Percentiles rank a stretch among this genome's conserved stretches.
Evolutionary conservation across 1,140 invertebrate genomes (phyloP).

Genomic region (Zaprionus taronus): DNA sequence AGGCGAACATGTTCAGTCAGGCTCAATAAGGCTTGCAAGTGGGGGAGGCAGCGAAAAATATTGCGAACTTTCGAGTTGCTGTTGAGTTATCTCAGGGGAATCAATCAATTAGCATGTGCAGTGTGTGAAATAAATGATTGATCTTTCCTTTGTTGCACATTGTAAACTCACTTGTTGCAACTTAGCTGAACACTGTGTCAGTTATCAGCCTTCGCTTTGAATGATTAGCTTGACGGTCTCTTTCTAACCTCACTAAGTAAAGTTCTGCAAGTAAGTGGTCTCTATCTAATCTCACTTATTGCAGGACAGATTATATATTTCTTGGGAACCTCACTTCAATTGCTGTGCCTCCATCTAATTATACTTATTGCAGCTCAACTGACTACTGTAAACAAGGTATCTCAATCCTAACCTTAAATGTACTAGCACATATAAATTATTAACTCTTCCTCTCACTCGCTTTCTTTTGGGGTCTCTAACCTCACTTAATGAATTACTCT

Average conservation of each 20-base stretch:
- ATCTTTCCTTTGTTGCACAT: not conserved
- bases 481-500: not conserved
- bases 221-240: not conserved
- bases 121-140: not conserved
- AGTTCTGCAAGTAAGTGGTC: not conserved
- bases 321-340: not conserved
- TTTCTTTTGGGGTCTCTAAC: no score
- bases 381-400: no score
- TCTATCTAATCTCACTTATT: not conserved
- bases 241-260: not conserved
- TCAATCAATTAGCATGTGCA: slow-evolving; percentile 1
- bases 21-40: not conserved
- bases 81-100: not conserved
- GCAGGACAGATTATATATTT: no score
- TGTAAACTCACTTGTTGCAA: not conserved
- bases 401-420: no score
- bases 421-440: no score
- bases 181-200: no score
- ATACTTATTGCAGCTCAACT: no score
- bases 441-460: no score
- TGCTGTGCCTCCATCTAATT: not conserved
- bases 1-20: not conserved
- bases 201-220: no score
- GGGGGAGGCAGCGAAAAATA: not conserved
- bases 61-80: not conserved